Evolutionary conservation across 2,888 invertebrate species (phyloP).

Genomic region (Zygothrica quintamaculata): DNA sequence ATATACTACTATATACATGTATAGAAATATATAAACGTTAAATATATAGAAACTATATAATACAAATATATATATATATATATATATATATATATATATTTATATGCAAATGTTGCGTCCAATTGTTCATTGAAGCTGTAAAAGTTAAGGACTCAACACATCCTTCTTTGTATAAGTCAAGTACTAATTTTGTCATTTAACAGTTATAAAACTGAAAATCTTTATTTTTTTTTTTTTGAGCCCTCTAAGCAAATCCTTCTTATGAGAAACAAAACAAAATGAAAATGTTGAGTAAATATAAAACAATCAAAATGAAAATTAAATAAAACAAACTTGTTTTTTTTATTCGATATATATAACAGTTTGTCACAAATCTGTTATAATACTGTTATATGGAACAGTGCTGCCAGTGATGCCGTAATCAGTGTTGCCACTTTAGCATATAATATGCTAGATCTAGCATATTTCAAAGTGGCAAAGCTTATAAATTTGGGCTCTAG

Average conservation of each 20-base stretch:
- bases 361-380: constrained; percentile 6
- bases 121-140: constrained; percentile 27
- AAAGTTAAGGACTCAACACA: constrained; percentile 12
- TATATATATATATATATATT: constrained; percentile 16
- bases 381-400: no score
- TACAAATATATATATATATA: constrained; percentile 22
- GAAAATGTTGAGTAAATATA: neutral
- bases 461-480: no score
- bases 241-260: neutral
- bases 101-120: constrained; percentile 43
- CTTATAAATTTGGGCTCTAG: no score
- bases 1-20: constrained; percentile 19
- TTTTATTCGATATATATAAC: constrained; percentile 34
- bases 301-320: neutral
- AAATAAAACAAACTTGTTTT: constrained; percentile 26
- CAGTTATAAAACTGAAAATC: constrained; percentile 1
- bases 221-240: constrained; percentile 8
- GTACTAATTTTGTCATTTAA: no score
- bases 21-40: constrained; percentile 22
- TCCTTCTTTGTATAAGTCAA: no score
- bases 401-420: no score
- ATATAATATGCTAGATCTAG: no score
- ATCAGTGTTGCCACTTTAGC: no score
- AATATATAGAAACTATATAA: constrained; percentile 20
- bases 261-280: constrained; percentile 3